Evolutionary conservation across 1,140 invertebrate genomes (phyloP), one percentile per base, ranked within the genome.

Genomic region (Onthophagus taurus): DNA sequence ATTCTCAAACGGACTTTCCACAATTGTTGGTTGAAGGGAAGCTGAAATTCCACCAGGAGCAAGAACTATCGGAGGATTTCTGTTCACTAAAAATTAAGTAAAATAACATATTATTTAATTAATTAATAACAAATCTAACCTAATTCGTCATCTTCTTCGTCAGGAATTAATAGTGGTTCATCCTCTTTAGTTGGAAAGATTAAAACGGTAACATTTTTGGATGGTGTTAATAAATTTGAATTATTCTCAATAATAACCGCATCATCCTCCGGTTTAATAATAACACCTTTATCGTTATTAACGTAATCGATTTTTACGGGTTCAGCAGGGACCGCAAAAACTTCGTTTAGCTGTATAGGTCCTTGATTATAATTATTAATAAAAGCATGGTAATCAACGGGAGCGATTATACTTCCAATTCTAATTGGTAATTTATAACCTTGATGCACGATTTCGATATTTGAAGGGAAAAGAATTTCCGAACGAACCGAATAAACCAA

Each of bases 1-100:
- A 33, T 61, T 61, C 12, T 45, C 41, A 41, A 61, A 61, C n/a
- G 45, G 42, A 43, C 58, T 48, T n/a, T 53, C 42, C 7, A 43
- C 37, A 8, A 45, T 38, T 33, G 43, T 7, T 2, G 59, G 59
- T 35, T 61, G 59, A 7, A 54, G 55, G 26, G 57, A 60, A 45
- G 58, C 55, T 1, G 57, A 56, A 29, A 61, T 61, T 13, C 59
- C 59, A 16, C 56, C 59, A n/a, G 59, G 59, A 13, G 52, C 54
- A 11, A 59, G 31, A 19, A 51, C 39, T 11, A 49, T 42, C 20
- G 59, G 59, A 13, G 59, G 59, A 38, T 61, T 61, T 24, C 59
- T 35, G 44, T 61, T 61, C 2, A 60, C 59, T 61, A 24, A 39
- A 58, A 53, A 36, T 19, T 43, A 13, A 14, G 18, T 20, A 36